phyloP scores from a whole-genome alignment of 1,140 invertebrate species.

The Ips typographus region DNA sequence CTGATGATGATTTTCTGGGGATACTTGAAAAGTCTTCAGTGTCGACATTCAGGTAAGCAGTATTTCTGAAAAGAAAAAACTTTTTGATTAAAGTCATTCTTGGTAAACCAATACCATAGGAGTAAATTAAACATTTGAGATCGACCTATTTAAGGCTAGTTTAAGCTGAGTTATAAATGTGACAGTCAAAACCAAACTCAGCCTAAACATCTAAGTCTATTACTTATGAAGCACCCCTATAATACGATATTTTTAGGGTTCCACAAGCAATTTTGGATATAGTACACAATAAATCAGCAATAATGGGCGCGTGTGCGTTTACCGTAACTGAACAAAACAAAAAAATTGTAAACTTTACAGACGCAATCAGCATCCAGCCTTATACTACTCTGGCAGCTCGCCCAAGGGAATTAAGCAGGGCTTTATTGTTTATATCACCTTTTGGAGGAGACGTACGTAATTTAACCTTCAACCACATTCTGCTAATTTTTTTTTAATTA shows the following conservation, averaged over 20 bases:
- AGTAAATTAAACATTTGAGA: too few relatives aligned
- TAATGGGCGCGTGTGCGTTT: constrained; percentile 72
- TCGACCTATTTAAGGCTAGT: too few relatives aligned
- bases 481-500: constrained; percentile 50
- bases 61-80: too few relatives aligned
- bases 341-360: constrained; percentile 74
- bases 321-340: constrained; percentile 66
- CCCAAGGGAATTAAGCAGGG: constrained; percentile 74
- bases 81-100: too few relatives aligned
- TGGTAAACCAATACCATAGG: too few relatives aligned
- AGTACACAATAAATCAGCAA: constrained; percentile 57
- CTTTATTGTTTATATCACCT: constrained; percentile 80
- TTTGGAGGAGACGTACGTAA: constrained; percentile 73
- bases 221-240: too few relatives aligned
- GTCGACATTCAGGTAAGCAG: constrained; percentile 19
- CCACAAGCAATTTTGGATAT: constrained; percentile 53
- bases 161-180: too few relatives aligned
- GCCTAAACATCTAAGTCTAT: too few relatives aligned
- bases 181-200: too few relatives aligned
- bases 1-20: constrained; percentile 1
- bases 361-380: constrained; percentile 72
- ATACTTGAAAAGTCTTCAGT: constrained; percentile 10
- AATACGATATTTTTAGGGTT: constrained; percentile 44
- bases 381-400: constrained; percentile 76
- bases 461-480: not conserved